Percentiles rank a stretch among this genome's conserved stretches.
These are phyloP conservation scores for Cladopsammia gracilis DNA, from an alignment of 64 coral and sea anemone genomes.

Conservation along the genomic window DNA sequence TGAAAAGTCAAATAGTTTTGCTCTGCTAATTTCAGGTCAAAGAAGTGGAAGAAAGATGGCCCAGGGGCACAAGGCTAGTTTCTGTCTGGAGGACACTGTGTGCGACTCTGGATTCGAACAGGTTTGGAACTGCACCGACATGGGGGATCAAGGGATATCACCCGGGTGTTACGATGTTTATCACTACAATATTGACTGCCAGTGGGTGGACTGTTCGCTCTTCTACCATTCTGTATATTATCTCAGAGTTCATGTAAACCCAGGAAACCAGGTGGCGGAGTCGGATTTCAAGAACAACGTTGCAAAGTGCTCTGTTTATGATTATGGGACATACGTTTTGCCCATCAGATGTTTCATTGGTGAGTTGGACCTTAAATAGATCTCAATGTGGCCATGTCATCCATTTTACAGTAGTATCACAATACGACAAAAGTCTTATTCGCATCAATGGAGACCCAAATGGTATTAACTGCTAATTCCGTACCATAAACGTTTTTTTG, in stretches of 20 bases:
- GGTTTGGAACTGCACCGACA: constrained; percentile 75
- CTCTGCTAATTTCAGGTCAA: background rate
- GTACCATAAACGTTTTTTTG: too few species aligned
- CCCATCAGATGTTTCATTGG: constrained; percentile 59
- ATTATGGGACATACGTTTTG: constrained; percentile 20
- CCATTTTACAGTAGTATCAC: too few species aligned
- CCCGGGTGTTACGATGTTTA: constrained; percentile 91
- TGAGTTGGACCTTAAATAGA: background rate
- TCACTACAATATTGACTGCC: constrained; percentile 82
- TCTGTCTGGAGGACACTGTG: constrained; percentile 89
- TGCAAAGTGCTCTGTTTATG: constrained; percentile 71
- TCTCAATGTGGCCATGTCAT: too few species aligned
- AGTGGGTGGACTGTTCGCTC: constrained; percentile 86
- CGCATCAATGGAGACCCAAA: too few species aligned
- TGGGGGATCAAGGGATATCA: constrained; percentile 83
- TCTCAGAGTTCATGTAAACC: constrained; percentile 72
- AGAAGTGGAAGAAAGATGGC: constrained; percentile 41
- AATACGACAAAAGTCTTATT: too few species aligned
- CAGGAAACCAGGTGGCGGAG: constrained; percentile 78
- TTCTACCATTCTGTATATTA: constrained; percentile 40
- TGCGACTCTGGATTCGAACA: constrained; percentile 80
- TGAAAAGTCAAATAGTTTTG: background rate
- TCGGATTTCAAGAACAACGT: constrained; percentile 90
- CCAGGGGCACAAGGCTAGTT: constrained; percentile 92
- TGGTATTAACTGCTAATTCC: too few species aligned